Percentiles rank a stretch among this genome's conserved stretches.
phyloP scores from a whole-genome alignment of 2,888 invertebrate genomes.

The Apocheima hispidaria region DNA sequence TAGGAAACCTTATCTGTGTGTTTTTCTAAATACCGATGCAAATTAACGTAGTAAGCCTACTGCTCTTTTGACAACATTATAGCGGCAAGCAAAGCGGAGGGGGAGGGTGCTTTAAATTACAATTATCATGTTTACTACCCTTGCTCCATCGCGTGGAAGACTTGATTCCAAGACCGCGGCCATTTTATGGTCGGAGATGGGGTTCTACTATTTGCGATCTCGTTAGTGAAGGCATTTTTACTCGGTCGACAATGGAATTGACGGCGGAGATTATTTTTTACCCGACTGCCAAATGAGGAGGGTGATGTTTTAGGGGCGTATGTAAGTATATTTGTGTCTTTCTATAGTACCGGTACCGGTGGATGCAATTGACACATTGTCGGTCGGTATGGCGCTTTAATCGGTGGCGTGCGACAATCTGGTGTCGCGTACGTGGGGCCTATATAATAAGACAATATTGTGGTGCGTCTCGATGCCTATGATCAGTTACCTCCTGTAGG shows the following conservation, averaged over 20 bases:
- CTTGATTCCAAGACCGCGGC: constrained; percentile 53
- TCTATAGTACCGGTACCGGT: too few relatives aligned
- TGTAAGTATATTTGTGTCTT: too few relatives aligned
- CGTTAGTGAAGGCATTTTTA: constrained; percentile 34
- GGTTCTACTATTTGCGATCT: constrained; percentile 38
- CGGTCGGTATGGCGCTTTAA: too few relatives aligned
- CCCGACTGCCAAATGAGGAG: too few relatives aligned
- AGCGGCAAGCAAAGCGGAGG: constrained; percentile 23
- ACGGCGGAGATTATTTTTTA: background rate
- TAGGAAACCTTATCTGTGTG: too few relatives aligned
- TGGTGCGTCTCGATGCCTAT: too few relatives aligned
- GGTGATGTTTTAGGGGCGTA: too few relatives aligned
- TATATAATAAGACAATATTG: too few relatives aligned
- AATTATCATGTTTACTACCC: constrained; percentile 73
- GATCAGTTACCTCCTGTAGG: too few relatives aligned
- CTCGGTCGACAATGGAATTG: constrained; percentile 23
- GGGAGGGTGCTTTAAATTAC: constrained; percentile 67
- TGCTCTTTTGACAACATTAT: constrained; percentile 10
- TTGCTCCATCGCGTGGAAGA: constrained; percentile 55
- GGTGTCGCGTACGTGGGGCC: too few relatives aligned
- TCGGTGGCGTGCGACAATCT: too few relatives aligned
- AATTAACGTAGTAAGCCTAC: constrained; percentile 8
- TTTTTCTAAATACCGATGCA: background rate
- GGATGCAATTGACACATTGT: too few relatives aligned
- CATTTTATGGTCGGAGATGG: constrained; percentile 48